These are phyloP conservation scores for Adela reaumurella DNA, from an alignment of 2,888 invertebrate species.

Conservation along the genomic window DNA sequence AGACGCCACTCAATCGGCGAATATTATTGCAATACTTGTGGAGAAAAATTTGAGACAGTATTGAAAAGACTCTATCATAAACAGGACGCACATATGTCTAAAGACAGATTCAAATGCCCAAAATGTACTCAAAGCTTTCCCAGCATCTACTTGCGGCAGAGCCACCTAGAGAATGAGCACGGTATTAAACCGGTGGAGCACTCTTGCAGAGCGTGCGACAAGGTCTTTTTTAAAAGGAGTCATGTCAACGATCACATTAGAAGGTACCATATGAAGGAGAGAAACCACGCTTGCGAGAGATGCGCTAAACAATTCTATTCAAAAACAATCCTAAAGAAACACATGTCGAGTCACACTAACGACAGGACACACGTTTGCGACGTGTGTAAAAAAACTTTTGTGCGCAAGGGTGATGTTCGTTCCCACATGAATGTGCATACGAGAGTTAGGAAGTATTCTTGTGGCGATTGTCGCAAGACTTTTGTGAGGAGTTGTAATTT, in stretches of 20 bases:
- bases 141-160: not conserved
- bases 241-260: constrained; percentile 35
- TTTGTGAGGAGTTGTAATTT: not conserved
- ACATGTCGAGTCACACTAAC: not conserved
- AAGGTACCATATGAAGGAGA: constrained; percentile 39
- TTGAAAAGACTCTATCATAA: constrained; percentile 42
- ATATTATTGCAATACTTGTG: constrained; percentile 18
- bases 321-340: not conserved
- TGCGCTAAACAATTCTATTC: not conserved
- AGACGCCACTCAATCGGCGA: not conserved
- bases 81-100: constrained; percentile 18
- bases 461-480: not conserved
- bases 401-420: not conserved
- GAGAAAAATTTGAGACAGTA: constrained; percentile 37
- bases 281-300: not conserved
- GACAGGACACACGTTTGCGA: not conserved
- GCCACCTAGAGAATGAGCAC: constrained; percentile 19
- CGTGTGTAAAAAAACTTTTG: not conserved
- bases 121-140: not conserved
- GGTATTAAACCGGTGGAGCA: constrained; percentile 35
- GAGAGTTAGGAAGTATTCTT: not conserved
- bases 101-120: not conserved
- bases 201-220: constrained; percentile 32
- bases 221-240: constrained; percentile 31
- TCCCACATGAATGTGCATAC: not conserved